Evolutionary conservation across 2,888 invertebrate genomes (phyloP).

Genomic region (Drosophila ustulata): DNA sequence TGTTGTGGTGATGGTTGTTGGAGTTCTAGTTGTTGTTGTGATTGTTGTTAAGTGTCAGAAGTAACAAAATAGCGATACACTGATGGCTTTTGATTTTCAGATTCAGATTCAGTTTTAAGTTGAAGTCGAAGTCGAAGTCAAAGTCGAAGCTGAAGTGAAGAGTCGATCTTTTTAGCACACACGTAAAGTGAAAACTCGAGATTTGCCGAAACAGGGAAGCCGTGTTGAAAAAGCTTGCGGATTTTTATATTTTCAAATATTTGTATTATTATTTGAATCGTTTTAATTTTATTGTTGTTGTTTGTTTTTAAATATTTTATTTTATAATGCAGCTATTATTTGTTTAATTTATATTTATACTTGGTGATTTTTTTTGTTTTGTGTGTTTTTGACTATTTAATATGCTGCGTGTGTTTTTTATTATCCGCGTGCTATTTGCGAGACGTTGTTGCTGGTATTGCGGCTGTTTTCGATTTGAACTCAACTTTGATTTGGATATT

Average conservation of each 20-base stretch:
- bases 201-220: conserved; percentile 26
- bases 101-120: conserved; percentile 23
- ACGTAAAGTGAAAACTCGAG: conserved; percentile 49
- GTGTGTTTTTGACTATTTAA: conserved; percentile 56
- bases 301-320: conserved; percentile 9
- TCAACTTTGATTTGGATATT: conserved; percentile 83
- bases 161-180: conserved; percentile 38
- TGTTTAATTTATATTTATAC: conserved; percentile 16
- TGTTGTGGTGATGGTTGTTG: conserved; percentile 10
- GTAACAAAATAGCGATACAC: conserved; percentile 51
- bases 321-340: conserved; percentile 28
- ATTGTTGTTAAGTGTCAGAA: conserved; percentile 36
- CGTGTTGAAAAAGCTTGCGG: conserved; percentile 35
- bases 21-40: conserved; percentile 26
- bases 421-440: conserved; percentile 78
- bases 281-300: conserved; percentile 9
- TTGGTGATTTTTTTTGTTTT: conserved; percentile 32
- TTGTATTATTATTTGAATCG: not conserved
- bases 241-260: conserved; percentile 15
- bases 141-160: conserved; percentile 8
- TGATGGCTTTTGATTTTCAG: conserved; percentile 28
- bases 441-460: conserved; percentile 83
- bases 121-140: conserved; percentile 19
- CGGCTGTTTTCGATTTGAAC: conserved; percentile 84
- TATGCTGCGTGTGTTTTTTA: conserved; percentile 65